phyloP scores from a whole-genome alignment of 2,113 vertebrate genomes.

The Rhizomys pruinosus region DNA sequence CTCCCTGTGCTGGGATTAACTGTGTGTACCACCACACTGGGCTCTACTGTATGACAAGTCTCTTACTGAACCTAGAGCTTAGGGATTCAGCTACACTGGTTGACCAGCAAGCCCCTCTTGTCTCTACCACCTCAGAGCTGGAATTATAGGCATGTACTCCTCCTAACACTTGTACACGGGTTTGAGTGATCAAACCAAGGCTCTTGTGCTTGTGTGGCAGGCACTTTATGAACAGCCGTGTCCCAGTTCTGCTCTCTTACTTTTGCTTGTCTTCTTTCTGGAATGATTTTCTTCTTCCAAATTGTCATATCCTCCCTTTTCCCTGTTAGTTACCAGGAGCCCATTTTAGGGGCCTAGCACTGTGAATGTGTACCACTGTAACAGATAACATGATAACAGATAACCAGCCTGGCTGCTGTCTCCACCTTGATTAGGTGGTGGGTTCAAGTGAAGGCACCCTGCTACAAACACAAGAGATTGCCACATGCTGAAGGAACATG shows the following conservation, averaged over 20 bases:
- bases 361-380: neutral
- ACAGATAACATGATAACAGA: too few relatives aligned
- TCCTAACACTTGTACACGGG: too few relatives aligned
- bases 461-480: neutral
- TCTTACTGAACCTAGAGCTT: neutral
- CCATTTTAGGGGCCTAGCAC: neutral
- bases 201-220: neutral
- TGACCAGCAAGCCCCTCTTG: neutral
- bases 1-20: neutral
- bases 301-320: neutral
- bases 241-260: neutral
- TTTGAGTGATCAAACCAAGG: neutral
- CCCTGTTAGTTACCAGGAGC: neutral
- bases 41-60: neutral
- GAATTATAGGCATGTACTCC: neutral
- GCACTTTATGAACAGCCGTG: neutral
- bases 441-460: neutral
- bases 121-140: neutral
- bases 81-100: neutral
- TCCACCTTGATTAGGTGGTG: neutral
- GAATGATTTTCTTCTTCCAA: conserved; percentile 14
- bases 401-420: neutral
- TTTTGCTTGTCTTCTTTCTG: neutral
- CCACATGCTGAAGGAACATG: too few relatives aligned
- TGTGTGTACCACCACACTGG: neutral